Conservation (phyloP, 2,888 invertebrate genomes). For the Troglohyphantes excavatus region DNA sequence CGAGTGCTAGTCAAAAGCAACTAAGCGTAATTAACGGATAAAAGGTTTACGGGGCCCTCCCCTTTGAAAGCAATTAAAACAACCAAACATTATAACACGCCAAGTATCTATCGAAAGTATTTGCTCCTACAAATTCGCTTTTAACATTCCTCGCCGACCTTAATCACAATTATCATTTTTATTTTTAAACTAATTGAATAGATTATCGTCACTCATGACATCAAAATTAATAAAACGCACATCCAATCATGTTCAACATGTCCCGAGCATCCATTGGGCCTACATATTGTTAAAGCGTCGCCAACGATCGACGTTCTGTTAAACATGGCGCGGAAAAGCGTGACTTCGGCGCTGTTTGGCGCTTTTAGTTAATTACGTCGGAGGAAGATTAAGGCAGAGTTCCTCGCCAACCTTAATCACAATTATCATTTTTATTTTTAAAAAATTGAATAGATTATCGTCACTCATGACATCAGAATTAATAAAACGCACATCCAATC, state of each 20-base stretch:
- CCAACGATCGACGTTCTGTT: constrained; percentile 6
- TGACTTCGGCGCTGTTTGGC: constrained; percentile 18
- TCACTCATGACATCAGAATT: constrained; percentile 34
- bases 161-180: constrained; percentile 45
- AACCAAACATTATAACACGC: neutral
- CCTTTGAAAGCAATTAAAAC: constrained; percentile 2
- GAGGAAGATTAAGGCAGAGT: constrained; percentile 31
- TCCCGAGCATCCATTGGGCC: neutral
- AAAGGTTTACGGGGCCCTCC: constrained; percentile 5
- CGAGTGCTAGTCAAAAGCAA: constrained; percentile 6
- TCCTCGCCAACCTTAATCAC: constrained; percentile 16
- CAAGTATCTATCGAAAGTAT: neutral
- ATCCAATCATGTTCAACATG: constrained; percentile 18
- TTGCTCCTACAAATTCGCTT: neutral
- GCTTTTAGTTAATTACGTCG: constrained; percentile 57
- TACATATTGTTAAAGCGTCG: constrained; percentile 27
- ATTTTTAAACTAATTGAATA: constrained; percentile 56
- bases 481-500: constrained; percentile 30
- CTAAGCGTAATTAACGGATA: neutral
- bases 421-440: constrained; percentile 51
- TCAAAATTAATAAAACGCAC: constrained; percentile 38
- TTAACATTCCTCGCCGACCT: neutral
- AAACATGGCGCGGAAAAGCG: neutral
- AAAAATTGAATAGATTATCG: constrained; percentile 56
- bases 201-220: constrained; percentile 38